Conservation (phyloP, 2,888 invertebrate genomes). For the Tuberolachnus salignus region DNA sequence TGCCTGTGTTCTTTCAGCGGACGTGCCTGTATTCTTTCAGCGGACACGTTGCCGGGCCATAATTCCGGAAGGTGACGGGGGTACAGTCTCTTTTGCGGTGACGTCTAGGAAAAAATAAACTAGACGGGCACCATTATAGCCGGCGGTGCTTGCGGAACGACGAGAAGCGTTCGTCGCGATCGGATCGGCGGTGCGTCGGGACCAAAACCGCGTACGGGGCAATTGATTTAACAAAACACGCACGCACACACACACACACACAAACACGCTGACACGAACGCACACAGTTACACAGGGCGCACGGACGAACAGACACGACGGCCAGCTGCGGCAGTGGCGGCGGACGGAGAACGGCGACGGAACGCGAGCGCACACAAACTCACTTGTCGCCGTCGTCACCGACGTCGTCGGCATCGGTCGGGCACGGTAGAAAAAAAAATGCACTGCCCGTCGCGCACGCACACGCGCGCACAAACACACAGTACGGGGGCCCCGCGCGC, state of each 20-base stretch:
- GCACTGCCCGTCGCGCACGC: conserved; percentile 19
- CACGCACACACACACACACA: background rate
- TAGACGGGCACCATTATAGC: too few relatives aligned
- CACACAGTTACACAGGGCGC: background rate
- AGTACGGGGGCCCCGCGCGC: background rate
- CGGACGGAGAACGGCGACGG: conserved; percentile 15
- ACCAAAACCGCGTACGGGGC: conserved; percentile 26
- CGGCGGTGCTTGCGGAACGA: background rate
- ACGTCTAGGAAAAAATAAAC: background rate
- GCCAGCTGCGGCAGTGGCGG: conserved; percentile 1
- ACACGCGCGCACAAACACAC: background rate
- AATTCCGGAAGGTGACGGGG: background rate
- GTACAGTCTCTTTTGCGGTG: background rate
- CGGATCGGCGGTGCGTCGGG: background rate
- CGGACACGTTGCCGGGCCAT: too few relatives aligned
- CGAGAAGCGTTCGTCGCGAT: background rate
- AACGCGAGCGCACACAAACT: conserved; percentile 37
- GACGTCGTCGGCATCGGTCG: conserved; percentile 42
- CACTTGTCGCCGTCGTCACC: conserved; percentile 51
- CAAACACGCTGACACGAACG: conserved; percentile 9
- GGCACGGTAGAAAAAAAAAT: conserved; percentile 3
- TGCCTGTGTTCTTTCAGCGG: too few relatives aligned
- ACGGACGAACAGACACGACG: background rate
- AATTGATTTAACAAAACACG: conserved; percentile 51
- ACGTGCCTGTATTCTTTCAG: too few relatives aligned